Conservation (phyloP, 2,797 vertebrate species). For the Tenualosa thibaudeaui region DNA sequence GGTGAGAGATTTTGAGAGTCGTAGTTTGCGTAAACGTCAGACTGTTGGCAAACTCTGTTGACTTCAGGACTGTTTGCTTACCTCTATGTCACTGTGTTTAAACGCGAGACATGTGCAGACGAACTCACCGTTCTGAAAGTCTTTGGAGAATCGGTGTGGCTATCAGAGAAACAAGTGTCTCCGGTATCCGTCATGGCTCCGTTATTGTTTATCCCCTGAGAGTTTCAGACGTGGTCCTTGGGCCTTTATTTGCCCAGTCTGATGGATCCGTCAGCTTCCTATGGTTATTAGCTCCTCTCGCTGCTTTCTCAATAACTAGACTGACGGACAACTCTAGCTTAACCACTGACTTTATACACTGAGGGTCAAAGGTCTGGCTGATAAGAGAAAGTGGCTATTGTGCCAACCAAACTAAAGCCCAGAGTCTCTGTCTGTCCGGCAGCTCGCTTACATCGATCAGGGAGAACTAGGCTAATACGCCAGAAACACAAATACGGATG, state of each 20-base stretch:
- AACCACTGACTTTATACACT: constrained; percentile 60
- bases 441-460: background rate
- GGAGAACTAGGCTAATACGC: background rate
- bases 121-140: constrained; percentile 58
- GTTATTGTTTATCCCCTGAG: background rate
- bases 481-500: background rate
- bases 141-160: constrained; percentile 32
- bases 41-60: background rate
- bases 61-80: background rate
- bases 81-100: background rate
- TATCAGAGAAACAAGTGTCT: constrained; percentile 55
- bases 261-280: background rate
- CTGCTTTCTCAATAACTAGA: constrained; percentile 34
- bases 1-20: background rate
- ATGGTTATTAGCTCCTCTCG: constrained; percentile 30
- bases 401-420: constrained; percentile 41
- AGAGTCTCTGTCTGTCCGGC: constrained; percentile 14
- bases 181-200: constrained; percentile 39
- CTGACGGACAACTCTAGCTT: constrained; percentile 27
- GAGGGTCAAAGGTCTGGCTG: constrained; percentile 76
- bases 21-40: background rate
- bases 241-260: background rate
- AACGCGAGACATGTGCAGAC: background rate
- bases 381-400: constrained; percentile 72
- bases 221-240: background rate